phyloP scores from a whole-genome alignment of 2,113 vertebrate species.

The Microtus richardsoni region DNA sequence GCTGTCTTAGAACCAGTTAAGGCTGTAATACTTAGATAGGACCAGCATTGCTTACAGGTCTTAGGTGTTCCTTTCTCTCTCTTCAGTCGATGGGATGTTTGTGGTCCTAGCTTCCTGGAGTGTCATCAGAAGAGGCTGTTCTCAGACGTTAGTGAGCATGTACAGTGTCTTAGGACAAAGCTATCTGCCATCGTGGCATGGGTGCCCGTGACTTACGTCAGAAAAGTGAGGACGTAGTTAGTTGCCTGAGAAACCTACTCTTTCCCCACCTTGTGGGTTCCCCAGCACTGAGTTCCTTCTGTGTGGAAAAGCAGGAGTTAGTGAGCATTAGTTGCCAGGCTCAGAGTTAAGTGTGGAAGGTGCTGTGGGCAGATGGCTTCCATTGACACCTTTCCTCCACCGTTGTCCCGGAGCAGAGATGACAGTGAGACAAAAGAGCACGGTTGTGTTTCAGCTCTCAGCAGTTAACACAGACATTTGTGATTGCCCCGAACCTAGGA shows the following conservation, averaged over 20 bases:
- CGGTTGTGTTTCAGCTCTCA: not conserved
- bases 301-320: no score
- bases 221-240: not conserved
- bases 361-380: not conserved
- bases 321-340: not conserved
- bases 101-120: not conserved
- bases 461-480: not conserved
- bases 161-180: not conserved
- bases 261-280: not conserved
- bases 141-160: not conserved
- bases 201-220: not conserved
- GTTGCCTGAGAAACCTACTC: not conserved
- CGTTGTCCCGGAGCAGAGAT: not conserved
- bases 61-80: rapidly evolving
- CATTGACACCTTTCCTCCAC: not conserved
- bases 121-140: not conserved
- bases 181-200: not conserved
- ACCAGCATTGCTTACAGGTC: rapidly evolving
- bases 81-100: not conserved
- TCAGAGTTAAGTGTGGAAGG: not conserved
- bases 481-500: not conserved
- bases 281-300: not conserved
- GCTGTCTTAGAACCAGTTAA: not conserved
- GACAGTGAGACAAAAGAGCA: rapidly evolving
- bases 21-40: rapidly evolving